Conservation (phyloP, 2,888 invertebrate genomes). For the Schizaphis graminum region DNA sequence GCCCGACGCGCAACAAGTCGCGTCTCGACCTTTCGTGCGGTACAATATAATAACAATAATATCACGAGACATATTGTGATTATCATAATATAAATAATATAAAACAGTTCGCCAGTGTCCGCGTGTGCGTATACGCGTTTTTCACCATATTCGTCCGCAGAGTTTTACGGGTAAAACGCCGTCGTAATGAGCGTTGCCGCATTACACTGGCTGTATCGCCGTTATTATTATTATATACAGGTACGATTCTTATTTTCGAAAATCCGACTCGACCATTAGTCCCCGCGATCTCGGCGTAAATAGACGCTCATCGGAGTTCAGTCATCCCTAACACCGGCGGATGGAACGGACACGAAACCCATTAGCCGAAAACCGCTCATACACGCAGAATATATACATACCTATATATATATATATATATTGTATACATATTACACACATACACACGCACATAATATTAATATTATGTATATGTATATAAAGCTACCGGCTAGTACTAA, state of each 20-base stretch:
- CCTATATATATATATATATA: not conserved
- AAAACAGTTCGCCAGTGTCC: not conserved
- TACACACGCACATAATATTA: not conserved
- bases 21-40: not conserved
- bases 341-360: conserved; percentile 43
- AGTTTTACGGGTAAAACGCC: not conserved
- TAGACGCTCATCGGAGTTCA: not conserved
- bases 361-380: conserved; percentile 32
- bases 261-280: conserved; percentile 12
- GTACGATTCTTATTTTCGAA: not conserved
- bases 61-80: not conserved
- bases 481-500: not conserved
- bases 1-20: not conserved
- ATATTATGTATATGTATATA: not conserved
- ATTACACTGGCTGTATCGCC: not conserved
- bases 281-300: not conserved
- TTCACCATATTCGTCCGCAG: not conserved
- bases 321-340: conserved; percentile 47
- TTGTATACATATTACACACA: not conserved
- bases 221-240: not conserved
- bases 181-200: not conserved
- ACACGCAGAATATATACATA: not conserved
- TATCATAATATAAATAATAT: conserved; percentile 3
- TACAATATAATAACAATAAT: not conserved
- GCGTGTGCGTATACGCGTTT: not conserved